A percentile compares a stretch with the other conserved stretches of the same genome.
Conservation (phyloP, 2,113 vertebrate genomes). For the Nycticebus coucang region DNA sequence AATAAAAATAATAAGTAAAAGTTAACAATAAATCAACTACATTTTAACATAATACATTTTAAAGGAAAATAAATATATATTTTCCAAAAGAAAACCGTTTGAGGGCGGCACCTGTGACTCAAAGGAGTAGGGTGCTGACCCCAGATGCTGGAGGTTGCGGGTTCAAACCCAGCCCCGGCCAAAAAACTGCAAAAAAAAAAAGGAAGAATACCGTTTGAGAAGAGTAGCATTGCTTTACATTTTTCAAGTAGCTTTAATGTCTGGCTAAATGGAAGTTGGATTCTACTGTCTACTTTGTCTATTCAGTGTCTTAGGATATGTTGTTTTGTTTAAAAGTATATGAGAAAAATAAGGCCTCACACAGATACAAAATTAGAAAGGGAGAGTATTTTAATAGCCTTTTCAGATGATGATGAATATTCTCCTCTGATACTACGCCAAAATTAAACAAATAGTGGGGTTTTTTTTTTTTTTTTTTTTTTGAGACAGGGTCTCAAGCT, state of each 20-base stretch:
- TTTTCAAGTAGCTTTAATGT: conserved; percentile 32
- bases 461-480: too few relatives aligned
- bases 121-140: too few relatives aligned
- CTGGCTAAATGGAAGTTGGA: background rate
- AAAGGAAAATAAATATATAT: background rate
- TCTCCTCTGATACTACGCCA: background rate
- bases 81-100: conserved; percentile 32
- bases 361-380: background rate
- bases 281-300: background rate
- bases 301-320: background rate
- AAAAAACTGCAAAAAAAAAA: too few relatives aligned
- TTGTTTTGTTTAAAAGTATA: background rate
- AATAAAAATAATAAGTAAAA: background rate
- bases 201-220: background rate
- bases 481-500: too few relatives aligned
- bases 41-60: conserved; percentile 38
- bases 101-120: too few relatives aligned
- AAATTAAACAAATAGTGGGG: background rate
- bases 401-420: background rate
- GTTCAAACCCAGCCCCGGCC: too few relatives aligned
- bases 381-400: background rate
- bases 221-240: background rate
- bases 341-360: background rate
- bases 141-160: too few relatives aligned
- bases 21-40: background rate